Base-by-base conservation (phyloP, 2,113 vertebrate species). In the Bubo scandiacus region DNA sequence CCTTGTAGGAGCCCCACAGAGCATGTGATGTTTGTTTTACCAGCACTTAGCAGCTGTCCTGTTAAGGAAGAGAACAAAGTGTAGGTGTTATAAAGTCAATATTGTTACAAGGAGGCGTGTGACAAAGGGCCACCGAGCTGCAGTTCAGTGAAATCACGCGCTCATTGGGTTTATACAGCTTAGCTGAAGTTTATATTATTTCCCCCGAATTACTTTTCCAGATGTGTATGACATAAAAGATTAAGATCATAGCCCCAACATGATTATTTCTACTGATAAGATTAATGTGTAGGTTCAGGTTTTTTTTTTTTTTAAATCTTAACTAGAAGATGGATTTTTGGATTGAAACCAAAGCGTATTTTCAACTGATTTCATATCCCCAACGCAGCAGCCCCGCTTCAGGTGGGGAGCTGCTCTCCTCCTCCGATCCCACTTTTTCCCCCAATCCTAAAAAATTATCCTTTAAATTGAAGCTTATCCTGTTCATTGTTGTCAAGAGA, bases 81-180 rank as follows among this genome's bases (percentile, higher is more conserved):
- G 80, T 32, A 94, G 96, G 88, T 94, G 96, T 93, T 80, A 85
- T 86, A 98, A 95, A 97, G 98, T 98, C 98, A 98, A 98, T 98
- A 98, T 98, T 98, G 98, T 97, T 67, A 92, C 96, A 98, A 87
- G 96, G 94, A 94, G 92, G 84, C 51, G 47, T 81, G 96, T 94
- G 97, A 98, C 96, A 86, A 93, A 92, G 88, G 86, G 93, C 84
- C 91, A 67, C 26, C 5, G 38, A 16, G 62, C 67, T 10, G 40
- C 61, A 2, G 45, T 2, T 40, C 30, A 7, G 11, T 1, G 27
- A 26, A 18, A 42, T 32, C 42, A 0, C 71, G 43, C 20, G 20
- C 71, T 11, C 25, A 0, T 3, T 1, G 14, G 21, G 26, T 62
- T 70, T 42, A 13, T 12, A 7, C 43, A 30, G 73, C 88, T 89